Evolutionary conservation across 2,888 invertebrate genomes (phyloP).

Genomic region (Dynastes hyllus): DNA sequence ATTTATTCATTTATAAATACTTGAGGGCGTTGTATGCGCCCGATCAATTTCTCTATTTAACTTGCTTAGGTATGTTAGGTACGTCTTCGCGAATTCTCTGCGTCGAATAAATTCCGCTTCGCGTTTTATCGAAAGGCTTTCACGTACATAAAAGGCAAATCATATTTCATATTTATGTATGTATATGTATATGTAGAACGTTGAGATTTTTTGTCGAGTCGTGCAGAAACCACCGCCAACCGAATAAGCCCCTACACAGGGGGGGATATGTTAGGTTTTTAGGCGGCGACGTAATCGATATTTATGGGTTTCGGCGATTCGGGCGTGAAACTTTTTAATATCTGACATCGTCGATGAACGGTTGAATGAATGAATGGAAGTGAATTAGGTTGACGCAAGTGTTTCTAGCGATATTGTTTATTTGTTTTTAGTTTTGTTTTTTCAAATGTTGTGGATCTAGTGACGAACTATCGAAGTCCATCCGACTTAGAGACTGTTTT

Average conservation of each 20-base stretch:
- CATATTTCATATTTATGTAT: conserved; percentile 36
- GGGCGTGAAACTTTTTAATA: not conserved
- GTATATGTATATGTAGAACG: not conserved
- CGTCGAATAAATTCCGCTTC: conserved; percentile 42
- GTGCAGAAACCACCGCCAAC: conserved; percentile 3
- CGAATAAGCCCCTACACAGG: not conserved
- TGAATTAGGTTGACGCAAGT: too few species aligned
- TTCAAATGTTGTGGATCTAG: too few species aligned
- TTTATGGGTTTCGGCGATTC: conserved; percentile 16
- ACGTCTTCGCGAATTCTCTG: conserved; percentile 25
- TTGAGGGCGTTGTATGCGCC: not conserved
- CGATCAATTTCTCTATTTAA: conserved; percentile 26
- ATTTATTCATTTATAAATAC: too few species aligned
- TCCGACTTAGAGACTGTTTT: too few species aligned
- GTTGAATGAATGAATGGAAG: too few species aligned
- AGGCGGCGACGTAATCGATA: conserved; percentile 1
- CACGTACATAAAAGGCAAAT: conserved; percentile 30
- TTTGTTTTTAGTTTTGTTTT: too few species aligned
- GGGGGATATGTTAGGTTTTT: conserved; percentile 7
- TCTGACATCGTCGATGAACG: too few species aligned
- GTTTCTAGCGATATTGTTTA: too few species aligned
- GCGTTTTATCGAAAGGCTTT: conserved; percentile 35
- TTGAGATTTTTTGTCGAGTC: not conserved
- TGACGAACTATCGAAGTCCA: too few species aligned
- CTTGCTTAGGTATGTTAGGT: not conserved